These are phyloP conservation scores for Coracias cyanogaster DNA, from an alignment of 2,797 vertebrate genomes.

Conservation along the genomic window DNA sequence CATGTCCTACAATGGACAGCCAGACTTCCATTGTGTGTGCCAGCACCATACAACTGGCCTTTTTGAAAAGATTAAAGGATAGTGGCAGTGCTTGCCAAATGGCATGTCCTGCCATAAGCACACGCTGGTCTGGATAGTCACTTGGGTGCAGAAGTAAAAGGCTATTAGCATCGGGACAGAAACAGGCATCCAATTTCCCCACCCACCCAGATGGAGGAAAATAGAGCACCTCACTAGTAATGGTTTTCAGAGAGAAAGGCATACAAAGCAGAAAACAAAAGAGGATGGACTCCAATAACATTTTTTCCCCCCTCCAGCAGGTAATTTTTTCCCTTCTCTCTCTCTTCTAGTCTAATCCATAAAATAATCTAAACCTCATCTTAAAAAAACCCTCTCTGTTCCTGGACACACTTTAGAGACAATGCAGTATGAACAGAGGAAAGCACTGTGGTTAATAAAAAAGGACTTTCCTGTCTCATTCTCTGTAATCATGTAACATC, in stretches of 20 bases:
- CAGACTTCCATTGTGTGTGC: slow-evolving; percentile 38
- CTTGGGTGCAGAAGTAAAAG: slow-evolving; percentile 23
- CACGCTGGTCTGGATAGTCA: not conserved
- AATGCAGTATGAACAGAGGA: not conserved
- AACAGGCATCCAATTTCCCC: slow-evolving; percentile 1
- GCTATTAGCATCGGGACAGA: slow-evolving; percentile 31
- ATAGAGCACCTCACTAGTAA: not conserved
- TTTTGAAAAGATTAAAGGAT: slow-evolving; percentile 5
- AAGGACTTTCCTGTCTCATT: not conserved
- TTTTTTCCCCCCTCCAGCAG: not conserved
- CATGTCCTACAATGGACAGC: not conserved
- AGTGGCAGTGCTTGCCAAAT: slow-evolving; percentile 14
- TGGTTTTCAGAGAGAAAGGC: not conserved
- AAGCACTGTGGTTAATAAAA: not conserved
- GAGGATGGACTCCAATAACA: not conserved
- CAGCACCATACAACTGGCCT: slow-evolving; percentile 4
- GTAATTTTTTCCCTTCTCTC: not conserved
- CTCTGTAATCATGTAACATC: not conserved
- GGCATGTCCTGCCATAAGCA: slow-evolving; percentile 13
- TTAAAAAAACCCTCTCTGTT: not conserved
- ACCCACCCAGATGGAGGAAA: slow-evolving; percentile 38
- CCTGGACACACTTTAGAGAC: not conserved
- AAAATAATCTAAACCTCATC: not conserved
- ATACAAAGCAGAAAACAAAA: not conserved
- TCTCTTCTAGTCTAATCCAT: not conserved